Evolutionary conservation across 2,888 invertebrate species (phyloP).

Genomic region (Eueremaeus valkanovi): DNA sequence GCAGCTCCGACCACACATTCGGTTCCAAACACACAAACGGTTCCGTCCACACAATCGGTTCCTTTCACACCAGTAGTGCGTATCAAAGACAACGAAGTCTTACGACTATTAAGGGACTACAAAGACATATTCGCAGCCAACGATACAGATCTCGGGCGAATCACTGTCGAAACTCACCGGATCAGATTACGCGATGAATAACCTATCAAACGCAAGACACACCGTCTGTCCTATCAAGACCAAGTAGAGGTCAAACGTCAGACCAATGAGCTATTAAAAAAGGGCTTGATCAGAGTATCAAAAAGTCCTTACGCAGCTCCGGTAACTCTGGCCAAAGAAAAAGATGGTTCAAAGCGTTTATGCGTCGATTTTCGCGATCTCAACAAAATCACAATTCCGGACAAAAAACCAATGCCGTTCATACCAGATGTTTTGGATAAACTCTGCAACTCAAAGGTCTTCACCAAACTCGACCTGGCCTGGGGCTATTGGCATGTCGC

Average conservation of each 20-base stretch:
- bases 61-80: no score
- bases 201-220: neutral
- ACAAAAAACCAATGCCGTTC: conserved; percentile 46
- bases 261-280: conserved; percentile 1
- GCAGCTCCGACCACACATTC: no score
- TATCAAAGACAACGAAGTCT: no score
- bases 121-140: no score
- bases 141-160: conserved; percentile 17
- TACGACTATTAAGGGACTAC: no score
- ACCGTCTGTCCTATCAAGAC: neutral
- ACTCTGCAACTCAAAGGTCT: conserved; percentile 41
- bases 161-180: neutral
- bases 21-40: no score
- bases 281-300: conserved; percentile 30
- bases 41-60: no score
- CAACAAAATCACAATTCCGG: conserved; percentile 47
- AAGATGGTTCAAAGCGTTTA: conserved; percentile 26
- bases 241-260: neutral
- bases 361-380: conserved; percentile 41
- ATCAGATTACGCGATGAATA: neutral
- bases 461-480: conserved; percentile 45
- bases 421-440: conserved; percentile 46
- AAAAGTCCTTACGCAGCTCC: conserved; percentile 27
- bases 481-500: conserved; percentile 48
- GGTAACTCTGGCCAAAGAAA: conserved; percentile 20